Percentiles rank a stretch among this genome's conserved stretches.
phyloP scores from a whole-genome alignment of 2,797 vertebrate species.

The Thunnus albacares region DNA sequence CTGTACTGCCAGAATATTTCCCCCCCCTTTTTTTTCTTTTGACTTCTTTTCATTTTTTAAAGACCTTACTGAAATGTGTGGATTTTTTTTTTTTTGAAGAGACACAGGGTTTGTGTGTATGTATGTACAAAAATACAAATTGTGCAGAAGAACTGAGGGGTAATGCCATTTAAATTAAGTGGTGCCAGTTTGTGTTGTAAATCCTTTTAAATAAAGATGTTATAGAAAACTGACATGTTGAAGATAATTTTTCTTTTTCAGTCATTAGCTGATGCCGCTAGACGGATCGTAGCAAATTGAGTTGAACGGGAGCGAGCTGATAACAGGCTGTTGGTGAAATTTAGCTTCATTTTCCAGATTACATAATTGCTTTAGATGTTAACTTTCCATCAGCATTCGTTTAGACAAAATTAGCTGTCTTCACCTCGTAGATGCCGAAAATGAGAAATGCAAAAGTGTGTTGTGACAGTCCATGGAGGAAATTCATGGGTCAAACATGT shows the following conservation, averaged over 20 bases:
- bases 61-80: constrained; percentile 27
- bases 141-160: constrained; percentile 51
- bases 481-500: no score
- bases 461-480: no score
- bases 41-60: neutral
- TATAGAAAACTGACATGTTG: constrained; percentile 41
- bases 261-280: neutral
- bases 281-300: neutral
- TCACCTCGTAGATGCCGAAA: no score
- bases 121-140: constrained; percentile 57
- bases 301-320: neutral
- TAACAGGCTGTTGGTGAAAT: neutral
- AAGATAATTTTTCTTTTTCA: neutral
- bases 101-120: constrained; percentile 52
- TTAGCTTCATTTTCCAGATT: neutral
- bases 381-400: neutral
- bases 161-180: constrained; percentile 65
- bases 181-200: constrained; percentile 77
- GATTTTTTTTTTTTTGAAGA: constrained; percentile 59
- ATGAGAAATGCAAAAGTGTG: no score
- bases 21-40: constrained; percentile 18
- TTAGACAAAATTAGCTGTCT: no score
- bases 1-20: constrained; percentile 3
- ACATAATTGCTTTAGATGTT: neutral
- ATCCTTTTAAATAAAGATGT: constrained; percentile 82